Base-by-base conservation (phyloP, 2,888 invertebrate genomes). In the Petrolisthes cinctipes region DNA sequence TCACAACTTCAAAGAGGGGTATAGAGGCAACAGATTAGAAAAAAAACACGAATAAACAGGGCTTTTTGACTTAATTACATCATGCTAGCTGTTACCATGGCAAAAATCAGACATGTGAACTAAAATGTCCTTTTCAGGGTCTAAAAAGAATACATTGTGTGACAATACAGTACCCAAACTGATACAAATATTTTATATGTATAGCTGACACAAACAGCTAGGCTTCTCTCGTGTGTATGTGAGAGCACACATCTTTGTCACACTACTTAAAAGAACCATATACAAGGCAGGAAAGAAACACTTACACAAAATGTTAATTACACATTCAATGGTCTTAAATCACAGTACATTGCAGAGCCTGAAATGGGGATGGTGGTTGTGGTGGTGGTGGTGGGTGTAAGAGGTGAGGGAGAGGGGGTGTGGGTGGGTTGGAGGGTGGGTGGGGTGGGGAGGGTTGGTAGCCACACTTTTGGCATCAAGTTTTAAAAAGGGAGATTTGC, bases 331-430 rank as follows among this genome's bases (percentile, higher is more conserved):
- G 86, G 83, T 83, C 86, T 86, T 86, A 79, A 88, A 88, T 88
- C 87, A 88, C 87, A 88, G 87, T 84, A 88, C 83, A 88, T 88
- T 84, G 83, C 87, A 88, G 87, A 88, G 87, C 87, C 87, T 88
- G 87, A 83, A 84, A 83, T 88, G 82, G 86, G 87, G 86, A 76
- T 71, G 71, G 20, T 71, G 71, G 71, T 14, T 61, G 61, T 61
- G 9, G 61, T 11, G 61, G 71, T 11, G 71, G 20, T 71, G 71
- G 71, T 11, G 71, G 20, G 71, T 14, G 20, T 71, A 20, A n/a
- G 71, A n/a, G 71, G 71, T 14, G 6, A 6, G 71, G 71, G 71
- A 20, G 37, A 37, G 37, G 61, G 9, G 17, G 71, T 71, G 71
- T 71, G 71, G 71, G 71, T 71, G 61, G 9, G 9, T 14, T 61